Evolutionary conservation across 2,888 invertebrate species (phyloP).

Genomic region (Troglohyphantes excavatus): DNA sequence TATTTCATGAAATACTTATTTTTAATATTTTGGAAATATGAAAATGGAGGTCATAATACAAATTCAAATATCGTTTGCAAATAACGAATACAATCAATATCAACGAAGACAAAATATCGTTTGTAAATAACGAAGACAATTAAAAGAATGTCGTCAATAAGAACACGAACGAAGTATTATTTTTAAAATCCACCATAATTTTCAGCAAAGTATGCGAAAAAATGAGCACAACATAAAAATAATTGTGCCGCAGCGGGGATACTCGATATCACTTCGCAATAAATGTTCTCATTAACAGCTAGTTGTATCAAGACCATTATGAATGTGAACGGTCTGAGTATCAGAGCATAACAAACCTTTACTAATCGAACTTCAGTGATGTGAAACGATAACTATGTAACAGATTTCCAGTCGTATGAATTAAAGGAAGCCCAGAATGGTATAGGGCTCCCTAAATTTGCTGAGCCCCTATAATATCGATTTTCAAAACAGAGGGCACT

Average conservation of each 20-base stretch:
- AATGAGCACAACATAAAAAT: too few species aligned
- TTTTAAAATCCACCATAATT: too few species aligned
- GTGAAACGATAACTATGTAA: slow-evolving; percentile 1
- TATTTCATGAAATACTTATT: too few species aligned
- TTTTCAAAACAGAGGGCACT: too few species aligned
- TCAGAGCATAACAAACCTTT: slow-evolving; percentile 22
- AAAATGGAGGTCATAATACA: too few species aligned
- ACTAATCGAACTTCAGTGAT: slow-evolving; percentile 1
- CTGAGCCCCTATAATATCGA: background rate
- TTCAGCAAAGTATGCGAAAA: too few species aligned
- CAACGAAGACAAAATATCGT: background rate
- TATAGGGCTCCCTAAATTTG: background rate
- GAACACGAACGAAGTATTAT: too few species aligned
- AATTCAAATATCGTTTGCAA: background rate
- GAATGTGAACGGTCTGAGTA: background rate
- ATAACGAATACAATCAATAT: too few species aligned
- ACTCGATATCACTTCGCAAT: background rate
- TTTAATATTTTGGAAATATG: too few species aligned
- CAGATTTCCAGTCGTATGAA: background rate
- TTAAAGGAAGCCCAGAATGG: background rate
- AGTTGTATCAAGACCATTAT: background rate
- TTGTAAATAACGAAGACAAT: too few species aligned
- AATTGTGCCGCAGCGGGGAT: background rate
- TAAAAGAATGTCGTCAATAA: too few species aligned
- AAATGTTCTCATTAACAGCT: background rate